Evolutionary conservation across 2,888 invertebrate genomes (phyloP).

Genomic region (Brenthis ino): DNA sequence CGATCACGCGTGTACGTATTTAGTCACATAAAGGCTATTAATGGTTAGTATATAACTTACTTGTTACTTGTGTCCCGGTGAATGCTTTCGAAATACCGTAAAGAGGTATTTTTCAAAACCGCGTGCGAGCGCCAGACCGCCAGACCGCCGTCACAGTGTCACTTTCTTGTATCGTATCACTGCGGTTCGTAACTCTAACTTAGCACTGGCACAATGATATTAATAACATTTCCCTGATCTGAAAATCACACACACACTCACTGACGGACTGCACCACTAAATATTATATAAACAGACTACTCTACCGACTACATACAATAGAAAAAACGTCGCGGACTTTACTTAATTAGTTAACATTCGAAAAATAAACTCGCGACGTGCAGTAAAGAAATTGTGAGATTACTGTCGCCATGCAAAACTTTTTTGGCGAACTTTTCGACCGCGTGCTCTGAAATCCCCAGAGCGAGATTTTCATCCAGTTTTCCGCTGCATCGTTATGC

Average conservation of each 20-base stretch:
- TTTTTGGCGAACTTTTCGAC: constrained; percentile 66
- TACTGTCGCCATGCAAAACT: constrained; percentile 63
- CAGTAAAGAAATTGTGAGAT: constrained; percentile 61
- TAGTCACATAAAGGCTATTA: constrained; percentile 19
- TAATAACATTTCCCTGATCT: constrained; percentile 71
- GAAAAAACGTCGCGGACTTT: not conserved
- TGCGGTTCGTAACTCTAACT: constrained; percentile 78
- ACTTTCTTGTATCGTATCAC: constrained; percentile 77
- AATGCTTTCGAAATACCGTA: constrained; percentile 46
- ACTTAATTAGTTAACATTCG: constrained; percentile 37
- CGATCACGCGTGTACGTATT: constrained; percentile 13
- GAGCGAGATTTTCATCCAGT: constrained; percentile 66
- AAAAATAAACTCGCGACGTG: constrained; percentile 65
- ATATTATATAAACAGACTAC: constrained; percentile 42
- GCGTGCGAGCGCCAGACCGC: constrained; percentile 49
- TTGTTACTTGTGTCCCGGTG: constrained; percentile 40
- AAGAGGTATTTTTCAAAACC: constrained; percentile 69
- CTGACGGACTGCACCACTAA: constrained; percentile 49
- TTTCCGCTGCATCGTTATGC: constrained; percentile 78
- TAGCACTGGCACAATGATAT: constrained; percentile 71
- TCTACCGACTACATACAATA: no score
- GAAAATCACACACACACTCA: constrained; percentile 63
- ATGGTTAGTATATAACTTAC: constrained; percentile 33
- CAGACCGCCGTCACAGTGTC: constrained; percentile 67
- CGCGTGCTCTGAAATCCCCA: constrained; percentile 59